Conservation (phyloP, 2,113 vertebrate species). For the Corapipo altera region DNA sequence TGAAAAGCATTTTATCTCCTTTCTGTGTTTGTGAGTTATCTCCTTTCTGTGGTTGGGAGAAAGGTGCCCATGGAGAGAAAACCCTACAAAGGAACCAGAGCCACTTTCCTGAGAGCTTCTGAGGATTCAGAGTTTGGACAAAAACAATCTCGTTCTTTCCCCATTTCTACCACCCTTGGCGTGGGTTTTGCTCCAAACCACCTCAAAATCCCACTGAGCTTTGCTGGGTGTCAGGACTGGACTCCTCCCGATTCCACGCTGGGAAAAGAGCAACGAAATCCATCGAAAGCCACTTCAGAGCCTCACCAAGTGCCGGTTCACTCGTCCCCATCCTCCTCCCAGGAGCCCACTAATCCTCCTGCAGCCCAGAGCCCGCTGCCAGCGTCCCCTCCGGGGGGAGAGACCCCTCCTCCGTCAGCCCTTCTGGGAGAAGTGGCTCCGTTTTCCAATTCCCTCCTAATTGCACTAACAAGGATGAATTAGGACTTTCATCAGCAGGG, state of each 20-base stretch:
- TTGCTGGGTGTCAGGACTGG: not conserved
- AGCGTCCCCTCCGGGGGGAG: conserved; percentile 59
- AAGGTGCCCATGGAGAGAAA: not conserved
- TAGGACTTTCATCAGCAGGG: conserved; percentile 77
- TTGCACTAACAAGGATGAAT: conserved; percentile 83
- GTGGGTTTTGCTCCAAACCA: too few species aligned
- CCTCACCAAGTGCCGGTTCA: conserved; percentile 42
- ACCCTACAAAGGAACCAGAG: not conserved
- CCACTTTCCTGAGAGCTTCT: not conserved
- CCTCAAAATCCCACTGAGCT: not conserved
- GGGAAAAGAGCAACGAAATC: not conserved
- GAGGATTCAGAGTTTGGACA: not conserved
- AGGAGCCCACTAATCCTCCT: conserved; percentile 36
- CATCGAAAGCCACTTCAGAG: conserved; percentile 19
- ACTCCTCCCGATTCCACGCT: not conserved
- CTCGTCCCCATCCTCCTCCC: conserved; percentile 36
- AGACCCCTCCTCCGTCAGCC: conserved; percentile 49
- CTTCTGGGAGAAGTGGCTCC: conserved; percentile 62
- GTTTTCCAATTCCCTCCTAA: conserved; percentile 79
- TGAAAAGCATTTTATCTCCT: not conserved
- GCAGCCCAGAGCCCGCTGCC: conserved; percentile 30
- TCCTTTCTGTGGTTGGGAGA: not conserved
- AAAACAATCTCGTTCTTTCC: not conserved
- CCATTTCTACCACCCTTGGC: too few species aligned
- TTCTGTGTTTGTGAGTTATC: not conserved